Percentiles rank a stretch among this genome's conserved stretches.
Conservation (phyloP, 2,113 vertebrate genomes). For the Colaptes auratus region DNA sequence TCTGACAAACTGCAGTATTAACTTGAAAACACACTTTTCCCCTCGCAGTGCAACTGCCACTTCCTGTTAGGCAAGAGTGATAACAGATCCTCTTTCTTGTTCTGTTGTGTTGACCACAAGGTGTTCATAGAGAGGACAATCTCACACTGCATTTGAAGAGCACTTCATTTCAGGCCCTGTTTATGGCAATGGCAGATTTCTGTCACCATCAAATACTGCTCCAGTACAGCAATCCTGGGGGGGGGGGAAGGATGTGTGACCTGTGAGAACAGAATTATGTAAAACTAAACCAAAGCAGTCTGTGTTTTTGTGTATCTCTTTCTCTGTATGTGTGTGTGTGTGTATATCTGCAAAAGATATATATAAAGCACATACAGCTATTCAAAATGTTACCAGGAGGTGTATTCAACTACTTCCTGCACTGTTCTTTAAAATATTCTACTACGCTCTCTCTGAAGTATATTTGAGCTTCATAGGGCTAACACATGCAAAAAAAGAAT, state of each 20-base stretch:
- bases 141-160: not conserved
- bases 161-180: not conserved
- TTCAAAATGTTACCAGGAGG: not conserved
- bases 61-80: not conserved
- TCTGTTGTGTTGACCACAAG: not conserved
- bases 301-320: not conserved
- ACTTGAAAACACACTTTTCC: not conserved
- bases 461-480: slow-evolving; percentile 55
- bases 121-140: not conserved
- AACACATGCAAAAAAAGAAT: slow-evolving; percentile 32
- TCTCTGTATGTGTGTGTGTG: not conserved
- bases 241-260: not conserved
- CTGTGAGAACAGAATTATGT: not conserved
- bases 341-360: not conserved
- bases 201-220: not conserved
- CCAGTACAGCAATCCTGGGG: not conserved
- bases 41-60: not conserved
- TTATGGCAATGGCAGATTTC: not conserved
- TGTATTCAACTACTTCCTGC: not conserved
- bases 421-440: not conserved
- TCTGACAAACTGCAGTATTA: not conserved
- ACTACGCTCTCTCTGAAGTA: not conserved
- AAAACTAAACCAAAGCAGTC: not conserved
- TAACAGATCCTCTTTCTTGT: not conserved
- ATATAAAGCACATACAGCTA: not conserved